Conservation (phyloP, 2,888 invertebrate species). For the Nymphalis urticae region DNA sequence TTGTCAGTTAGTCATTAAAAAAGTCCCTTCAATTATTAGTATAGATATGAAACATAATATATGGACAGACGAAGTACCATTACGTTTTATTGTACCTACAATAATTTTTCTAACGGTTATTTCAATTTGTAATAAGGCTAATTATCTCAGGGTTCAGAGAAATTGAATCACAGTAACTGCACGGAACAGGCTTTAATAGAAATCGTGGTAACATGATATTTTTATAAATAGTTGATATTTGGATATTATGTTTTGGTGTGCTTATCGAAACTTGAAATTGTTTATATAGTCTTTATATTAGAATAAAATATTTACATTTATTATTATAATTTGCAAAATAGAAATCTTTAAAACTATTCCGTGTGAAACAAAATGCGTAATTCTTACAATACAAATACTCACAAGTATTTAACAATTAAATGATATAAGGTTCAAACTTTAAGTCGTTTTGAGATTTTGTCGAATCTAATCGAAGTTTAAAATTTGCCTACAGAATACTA, state of each 20-base stretch:
- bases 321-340: not conserved
- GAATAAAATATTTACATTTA: slow-evolving; percentile 1
- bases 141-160: slow-evolving; percentile 43
- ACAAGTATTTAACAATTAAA: no score
- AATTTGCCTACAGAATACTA: not conserved
- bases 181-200: slow-evolving; percentile 72
- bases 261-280: slow-evolving; percentile 40
- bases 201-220: slow-evolving; percentile 49
- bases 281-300: not conserved
- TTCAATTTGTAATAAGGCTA: not conserved
- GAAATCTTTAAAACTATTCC: not conserved
- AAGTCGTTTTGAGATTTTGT: no score
- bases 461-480: no score
- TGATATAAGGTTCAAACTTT: no score
- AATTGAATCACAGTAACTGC: slow-evolving; percentile 50
- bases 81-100: not conserved
- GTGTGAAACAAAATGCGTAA: not conserved
- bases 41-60: no score
- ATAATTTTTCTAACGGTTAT: not conserved
- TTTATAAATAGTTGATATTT: slow-evolving; percentile 44
- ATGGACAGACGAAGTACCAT: not conserved
- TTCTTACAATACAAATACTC: not conserved
- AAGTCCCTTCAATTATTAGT: no score
- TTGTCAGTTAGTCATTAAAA: no score
- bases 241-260: slow-evolving; percentile 51